These are phyloP conservation scores for Drosophila tanythrix DNA, from an alignment of 2,888 invertebrate species.

Conservation along the genomic window DNA sequence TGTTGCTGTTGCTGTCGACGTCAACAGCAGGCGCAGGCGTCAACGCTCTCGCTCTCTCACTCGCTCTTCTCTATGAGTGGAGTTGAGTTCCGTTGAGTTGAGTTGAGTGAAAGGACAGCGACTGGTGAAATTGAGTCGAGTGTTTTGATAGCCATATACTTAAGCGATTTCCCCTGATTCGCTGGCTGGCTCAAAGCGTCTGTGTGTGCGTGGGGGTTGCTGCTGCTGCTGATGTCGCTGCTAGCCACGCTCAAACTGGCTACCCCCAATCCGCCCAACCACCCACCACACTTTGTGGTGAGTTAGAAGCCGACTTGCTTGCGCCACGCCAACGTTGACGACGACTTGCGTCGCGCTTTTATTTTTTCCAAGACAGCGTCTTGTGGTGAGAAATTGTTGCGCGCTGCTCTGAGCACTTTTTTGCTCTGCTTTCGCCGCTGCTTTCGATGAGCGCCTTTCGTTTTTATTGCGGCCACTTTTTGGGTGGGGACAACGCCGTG, in stretches of 20 bases:
- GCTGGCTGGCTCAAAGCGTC: constrained; percentile 57
- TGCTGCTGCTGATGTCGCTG: neutral
- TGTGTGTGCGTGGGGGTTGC: constrained; percentile 11
- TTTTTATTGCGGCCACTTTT: constrained; percentile 62
- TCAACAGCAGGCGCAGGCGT: constrained; percentile 57
- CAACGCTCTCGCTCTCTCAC: constrained; percentile 19
- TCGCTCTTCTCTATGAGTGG: constrained; percentile 13
- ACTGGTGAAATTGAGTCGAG: constrained; percentile 52
- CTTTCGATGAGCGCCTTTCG: constrained; percentile 63
- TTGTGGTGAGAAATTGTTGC: constrained; percentile 80
- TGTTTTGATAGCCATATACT: constrained; percentile 54
- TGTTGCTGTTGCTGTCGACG: constrained; percentile 32
- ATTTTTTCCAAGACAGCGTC: constrained; percentile 66
- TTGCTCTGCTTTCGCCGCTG: constrained; percentile 3
- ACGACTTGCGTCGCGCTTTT: constrained; percentile 26
- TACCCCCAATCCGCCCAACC: constrained; percentile 4
- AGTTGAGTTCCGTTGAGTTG: neutral
- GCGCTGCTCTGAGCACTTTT: constrained; percentile 58
- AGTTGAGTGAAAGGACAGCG: constrained; percentile 27
- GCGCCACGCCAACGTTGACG: constrained; percentile 29
- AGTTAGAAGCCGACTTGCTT: constrained; percentile 66
- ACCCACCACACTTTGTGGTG: constrained; percentile 64
- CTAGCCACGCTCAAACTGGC: neutral
- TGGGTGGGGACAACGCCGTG: constrained; percentile 6
- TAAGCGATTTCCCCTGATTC: constrained; percentile 75